A percentile compares a stretch with the other conserved stretches of the same genome.
phyloP scores from a whole-genome alignment of 1,140 invertebrate genomes.

The Portunus trituberculatus region DNA sequence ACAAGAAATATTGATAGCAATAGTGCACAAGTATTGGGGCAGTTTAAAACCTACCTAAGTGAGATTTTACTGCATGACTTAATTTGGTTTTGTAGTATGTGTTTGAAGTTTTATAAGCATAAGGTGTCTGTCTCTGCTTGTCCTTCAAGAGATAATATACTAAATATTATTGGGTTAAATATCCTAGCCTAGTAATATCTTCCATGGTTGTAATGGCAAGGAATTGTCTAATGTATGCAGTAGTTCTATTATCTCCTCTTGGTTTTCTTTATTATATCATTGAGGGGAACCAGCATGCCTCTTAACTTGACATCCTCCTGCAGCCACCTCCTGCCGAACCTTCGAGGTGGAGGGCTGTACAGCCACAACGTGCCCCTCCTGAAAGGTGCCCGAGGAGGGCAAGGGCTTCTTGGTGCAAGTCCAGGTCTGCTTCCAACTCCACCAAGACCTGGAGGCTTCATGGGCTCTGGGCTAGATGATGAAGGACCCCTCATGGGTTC shows the following conservation, averaged over 20 bases:
- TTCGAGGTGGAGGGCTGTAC: slow-evolving; percentile 60
- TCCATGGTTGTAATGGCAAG: slow-evolving; percentile 63
- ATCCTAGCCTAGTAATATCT: slow-evolving; percentile 18
- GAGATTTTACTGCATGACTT: not conserved
- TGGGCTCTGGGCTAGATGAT: not conserved
- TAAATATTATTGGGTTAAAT: slow-evolving; percentile 44
- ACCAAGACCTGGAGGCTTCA: slow-evolving; percentile 45
- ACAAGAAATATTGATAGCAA: no score
- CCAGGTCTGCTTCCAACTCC: slow-evolving; percentile 65
- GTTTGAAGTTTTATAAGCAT: not conserved
- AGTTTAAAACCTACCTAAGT: no score
- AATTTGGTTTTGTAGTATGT: not conserved
- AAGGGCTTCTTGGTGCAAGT: slow-evolving; percentile 66
- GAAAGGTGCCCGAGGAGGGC: slow-evolving; percentile 61
- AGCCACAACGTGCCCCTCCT: slow-evolving; percentile 67
- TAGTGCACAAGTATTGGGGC: no score
- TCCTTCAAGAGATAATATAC: not conserved
- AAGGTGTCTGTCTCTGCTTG: not conserved
- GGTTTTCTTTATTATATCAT: slow-evolving; percentile 52
- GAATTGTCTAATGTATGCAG: not conserved
- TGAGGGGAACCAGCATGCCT: slow-evolving; percentile 60
- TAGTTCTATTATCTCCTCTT: slow-evolving; percentile 56
- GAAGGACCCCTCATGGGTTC: slow-evolving; percentile 37
- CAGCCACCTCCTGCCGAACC: slow-evolving; percentile 70
- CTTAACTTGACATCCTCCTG: slow-evolving; percentile 71